Evolutionary conservation across 2,888 invertebrate genomes (phyloP), one percentile per base, ranked within the genome.

Genomic region (Lasioglossum malachurum): DNA sequence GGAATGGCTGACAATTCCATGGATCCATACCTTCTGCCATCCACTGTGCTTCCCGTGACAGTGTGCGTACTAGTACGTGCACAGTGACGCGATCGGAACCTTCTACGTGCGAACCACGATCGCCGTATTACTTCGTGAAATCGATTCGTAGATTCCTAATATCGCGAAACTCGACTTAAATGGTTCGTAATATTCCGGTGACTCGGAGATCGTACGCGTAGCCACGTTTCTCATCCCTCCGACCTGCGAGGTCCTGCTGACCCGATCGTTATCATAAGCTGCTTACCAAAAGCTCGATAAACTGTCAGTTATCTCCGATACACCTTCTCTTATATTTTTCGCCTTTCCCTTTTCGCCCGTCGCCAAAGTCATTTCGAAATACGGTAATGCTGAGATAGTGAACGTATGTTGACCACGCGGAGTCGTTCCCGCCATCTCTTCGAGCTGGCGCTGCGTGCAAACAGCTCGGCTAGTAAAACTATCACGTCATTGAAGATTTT

Each of bases 1-100:
- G 91, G 92, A 88, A 91, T 92, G 93, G 91, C 93, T 93, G 94
- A 94, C 94, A 93, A 94, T 94, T 93, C 93, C 93, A 93, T 90
- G 91, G 91, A 91, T 90, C 87, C 89, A 75, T 91, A 90, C 89
- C 91, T 92, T 91, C 88, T 88, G 88, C 87, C 87, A 84, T 87
- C 88, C 87, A 78, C 76, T 86, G 84, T 83, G 67, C 84, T 49
- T 60, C 77, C 49, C 71, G 60, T 35, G 78, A 71, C 74, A 80
- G 78, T 87, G 78, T 82, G 80, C 82, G 87, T 72, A 19, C 75
- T 44, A 38, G 72, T 86, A 80, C 77, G 71, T 80, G 75, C 71
- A 76, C 69, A 64, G 4, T 73, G 41, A 64, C 64, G 64, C 64
- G 78, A 81, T 71, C 86, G 60, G 16, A 19, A 35, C 19, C 57